phyloP scores from a whole-genome alignment of 2,888 invertebrate species.

The Ramazzottius varieornatus region DNA sequence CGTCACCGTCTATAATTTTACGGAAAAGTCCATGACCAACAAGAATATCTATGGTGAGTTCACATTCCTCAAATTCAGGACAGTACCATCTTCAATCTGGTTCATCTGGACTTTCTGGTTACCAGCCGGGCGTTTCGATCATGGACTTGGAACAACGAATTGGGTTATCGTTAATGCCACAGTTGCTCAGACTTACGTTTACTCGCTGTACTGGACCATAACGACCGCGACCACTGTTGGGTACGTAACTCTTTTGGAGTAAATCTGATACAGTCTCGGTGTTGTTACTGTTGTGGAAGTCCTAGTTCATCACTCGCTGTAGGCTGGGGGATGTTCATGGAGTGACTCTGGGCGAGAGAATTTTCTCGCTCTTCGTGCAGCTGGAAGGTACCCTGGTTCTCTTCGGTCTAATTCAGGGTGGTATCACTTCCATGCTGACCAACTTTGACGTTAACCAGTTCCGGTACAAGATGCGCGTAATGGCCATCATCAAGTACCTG shows the following conservation, averaged over 20 bases:
- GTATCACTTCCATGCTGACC: slow-evolving; percentile 11
- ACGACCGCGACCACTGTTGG: neutral
- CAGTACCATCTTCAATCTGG: too few species aligned
- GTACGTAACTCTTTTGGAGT: neutral
- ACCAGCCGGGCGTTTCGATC: neutral
- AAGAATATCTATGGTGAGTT: neutral
- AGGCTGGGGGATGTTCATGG: neutral
- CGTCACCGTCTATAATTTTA: neutral
- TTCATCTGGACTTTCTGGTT: too few species aligned
- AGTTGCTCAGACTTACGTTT: neutral
- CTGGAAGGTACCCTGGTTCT: slow-evolving; percentile 10
- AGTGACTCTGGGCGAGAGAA: slow-evolving; percentile 5
- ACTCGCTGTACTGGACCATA: neutral
- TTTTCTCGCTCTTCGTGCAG: slow-evolving; percentile 9
- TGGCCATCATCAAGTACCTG: slow-evolving; percentile 6
- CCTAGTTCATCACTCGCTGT: too few species aligned
- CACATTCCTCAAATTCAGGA: too few species aligned
- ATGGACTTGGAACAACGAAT: neutral
- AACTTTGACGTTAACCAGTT: slow-evolving; percentile 8
- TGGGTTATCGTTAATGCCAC: neutral
- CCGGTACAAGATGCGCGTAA: neutral
- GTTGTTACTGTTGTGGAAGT: neutral
- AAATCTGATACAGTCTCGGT: neutral
- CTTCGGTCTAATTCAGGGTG: slow-evolving; percentile 11
- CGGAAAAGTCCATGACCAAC: neutral